A percentile compares a stretch with the other conserved stretches of the same genome.
Evolutionary conservation across 1,140 invertebrate genomes (phyloP).

Genomic region (Rhyacophila brunnea): DNA sequence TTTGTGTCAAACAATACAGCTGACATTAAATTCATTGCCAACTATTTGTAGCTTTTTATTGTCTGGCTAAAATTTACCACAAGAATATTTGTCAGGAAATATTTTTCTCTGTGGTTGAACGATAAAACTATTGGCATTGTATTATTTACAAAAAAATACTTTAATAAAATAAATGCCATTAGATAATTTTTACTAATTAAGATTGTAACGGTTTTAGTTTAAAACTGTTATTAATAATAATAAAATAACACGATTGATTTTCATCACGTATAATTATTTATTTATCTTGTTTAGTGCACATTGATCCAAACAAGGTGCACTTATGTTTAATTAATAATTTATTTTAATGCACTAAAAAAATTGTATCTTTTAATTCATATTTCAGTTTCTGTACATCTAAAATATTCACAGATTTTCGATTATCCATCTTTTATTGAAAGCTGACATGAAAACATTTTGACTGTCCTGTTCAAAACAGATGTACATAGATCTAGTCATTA

Average conservation of each 20-base stretch:
- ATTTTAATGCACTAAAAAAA: neutral
- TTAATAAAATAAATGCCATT: neutral
- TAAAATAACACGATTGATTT: neutral
- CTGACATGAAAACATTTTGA: too few relatives aligned
- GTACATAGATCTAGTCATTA: constrained; percentile 34
- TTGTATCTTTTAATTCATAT: too few relatives aligned
- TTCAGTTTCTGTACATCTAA: too few relatives aligned
- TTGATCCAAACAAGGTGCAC: too few relatives aligned
- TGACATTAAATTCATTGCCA: too few relatives aligned
- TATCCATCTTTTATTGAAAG: too few relatives aligned
- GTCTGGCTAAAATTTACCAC: neutral
- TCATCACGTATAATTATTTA: neutral
- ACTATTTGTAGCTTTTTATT: neutral
- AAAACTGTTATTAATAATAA: neutral
- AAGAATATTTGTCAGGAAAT: neutral
- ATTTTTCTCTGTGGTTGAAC: constrained; percentile 1
- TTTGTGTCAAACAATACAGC: too few relatives aligned
- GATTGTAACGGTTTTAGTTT: neutral
- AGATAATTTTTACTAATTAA: neutral
- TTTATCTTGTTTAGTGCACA: neutral
- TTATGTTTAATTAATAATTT: neutral
- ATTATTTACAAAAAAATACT: constrained; percentile 1
- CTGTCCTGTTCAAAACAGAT: constrained; percentile 1
- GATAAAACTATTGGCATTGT: neutral
- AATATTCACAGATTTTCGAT: too few relatives aligned